These are phyloP conservation scores for Apoda limacodes DNA, from an alignment of 2,888 invertebrate species.

Conservation along the genomic window DNA sequence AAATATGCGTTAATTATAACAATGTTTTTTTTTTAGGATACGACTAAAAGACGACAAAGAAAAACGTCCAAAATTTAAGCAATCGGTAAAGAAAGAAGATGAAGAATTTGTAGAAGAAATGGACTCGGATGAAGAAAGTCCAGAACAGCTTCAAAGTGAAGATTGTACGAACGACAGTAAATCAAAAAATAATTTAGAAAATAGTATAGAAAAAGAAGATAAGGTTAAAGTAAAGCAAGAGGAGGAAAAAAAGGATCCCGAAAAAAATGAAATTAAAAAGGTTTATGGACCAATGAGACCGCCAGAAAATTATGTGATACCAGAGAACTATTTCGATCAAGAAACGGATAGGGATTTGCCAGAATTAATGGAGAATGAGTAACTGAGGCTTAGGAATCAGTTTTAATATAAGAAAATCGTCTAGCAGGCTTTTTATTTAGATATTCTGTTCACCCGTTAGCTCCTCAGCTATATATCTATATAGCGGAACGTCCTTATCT, in stretches of 20 bases:
- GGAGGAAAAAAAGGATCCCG: conserved; percentile 2
- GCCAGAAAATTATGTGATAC: conserved; percentile 54
- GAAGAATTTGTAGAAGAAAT: conserved; percentile 66
- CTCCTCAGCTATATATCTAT: too few species aligned
- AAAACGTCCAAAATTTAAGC: conserved; percentile 31
- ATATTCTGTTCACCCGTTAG: too few species aligned
- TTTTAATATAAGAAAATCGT: neutral
- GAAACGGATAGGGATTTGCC: conserved; percentile 54
- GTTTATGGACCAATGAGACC: conserved; percentile 61
- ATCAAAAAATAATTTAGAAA: conserved; percentile 4
- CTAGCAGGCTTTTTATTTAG: too few species aligned
- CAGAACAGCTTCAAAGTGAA: conserved; percentile 10
- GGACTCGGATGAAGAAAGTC: conserved; percentile 51
- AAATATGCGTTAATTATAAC: too few species aligned
- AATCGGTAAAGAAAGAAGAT: conserved; percentile 33
- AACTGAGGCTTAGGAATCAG: too few species aligned
- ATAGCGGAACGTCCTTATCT: too few species aligned
- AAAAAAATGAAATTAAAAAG: conserved; percentile 26
- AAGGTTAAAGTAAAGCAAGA: conserved; percentile 5
- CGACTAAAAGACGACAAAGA: conserved; percentile 58
- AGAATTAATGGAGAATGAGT: conserved; percentile 49
- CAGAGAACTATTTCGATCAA: conserved; percentile 55
- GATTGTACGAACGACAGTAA: conserved; percentile 12
- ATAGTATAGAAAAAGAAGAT: conserved; percentile 5
- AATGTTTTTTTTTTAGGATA: conserved; percentile 30